phyloP scores from a whole-genome alignment of 2,797 vertebrate species.

The Trachurus trachurus region DNA sequence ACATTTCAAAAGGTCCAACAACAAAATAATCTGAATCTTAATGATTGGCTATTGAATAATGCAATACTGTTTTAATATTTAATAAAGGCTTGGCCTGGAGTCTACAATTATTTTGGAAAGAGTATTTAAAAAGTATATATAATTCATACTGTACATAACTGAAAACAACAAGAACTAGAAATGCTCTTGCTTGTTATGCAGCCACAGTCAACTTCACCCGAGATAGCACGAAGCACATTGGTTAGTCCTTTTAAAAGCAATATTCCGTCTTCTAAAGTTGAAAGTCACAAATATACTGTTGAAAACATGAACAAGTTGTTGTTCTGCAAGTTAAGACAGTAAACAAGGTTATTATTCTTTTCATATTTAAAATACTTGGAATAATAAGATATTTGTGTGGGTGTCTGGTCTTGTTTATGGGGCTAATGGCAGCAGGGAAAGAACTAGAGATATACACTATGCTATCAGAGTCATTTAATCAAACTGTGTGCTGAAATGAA shows the following conservation, averaged over 20 bases:
- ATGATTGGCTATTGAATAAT: slow-evolving; percentile 41
- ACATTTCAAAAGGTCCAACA: slow-evolving; percentile 10
- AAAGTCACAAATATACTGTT: background rate
- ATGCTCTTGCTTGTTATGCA: slow-evolving; percentile 2
- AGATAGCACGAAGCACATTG: background rate
- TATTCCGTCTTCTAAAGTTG: background rate
- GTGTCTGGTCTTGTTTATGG: too few species aligned
- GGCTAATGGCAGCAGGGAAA: too few species aligned
- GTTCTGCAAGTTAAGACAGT: background rate
- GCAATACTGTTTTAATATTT: slow-evolving; percentile 30
- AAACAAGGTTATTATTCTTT: background rate
- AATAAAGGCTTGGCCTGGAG: slow-evolving; percentile 34
- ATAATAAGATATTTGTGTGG: too few species aligned
- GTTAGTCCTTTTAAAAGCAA: background rate
- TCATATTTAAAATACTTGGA: too few species aligned
- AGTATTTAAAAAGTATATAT: slow-evolving; percentile 45
- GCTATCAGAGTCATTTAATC: too few species aligned
- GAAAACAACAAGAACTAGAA: slow-evolving; percentile 22
- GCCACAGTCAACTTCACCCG: background rate
- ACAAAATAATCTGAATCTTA: slow-evolving; percentile 8
- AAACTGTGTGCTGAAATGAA: too few species aligned
- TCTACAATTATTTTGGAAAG: slow-evolving; percentile 20
- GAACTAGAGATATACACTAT: too few species aligned
- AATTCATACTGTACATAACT: slow-evolving; percentile 32
- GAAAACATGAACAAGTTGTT: background rate